Evolutionary conservation across 2,888 invertebrate genomes (phyloP).

Genomic region (Lampropteryx suffumata): DNA sequence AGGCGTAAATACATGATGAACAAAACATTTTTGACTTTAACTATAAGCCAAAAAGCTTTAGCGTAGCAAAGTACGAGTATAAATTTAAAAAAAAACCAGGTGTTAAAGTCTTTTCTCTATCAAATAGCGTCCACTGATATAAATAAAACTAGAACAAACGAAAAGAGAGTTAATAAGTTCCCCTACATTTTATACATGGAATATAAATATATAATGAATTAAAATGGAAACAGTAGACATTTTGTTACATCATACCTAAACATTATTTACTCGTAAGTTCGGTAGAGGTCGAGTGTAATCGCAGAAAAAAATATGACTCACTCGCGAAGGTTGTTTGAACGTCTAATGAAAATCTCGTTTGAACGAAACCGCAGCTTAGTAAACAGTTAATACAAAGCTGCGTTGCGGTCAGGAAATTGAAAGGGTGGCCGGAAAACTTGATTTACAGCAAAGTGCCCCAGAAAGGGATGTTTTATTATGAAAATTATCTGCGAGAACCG

Average conservation of each 20-base stretch:
- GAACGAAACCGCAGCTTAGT: slow-evolving; percentile 43
- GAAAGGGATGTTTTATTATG: slow-evolving; percentile 76
- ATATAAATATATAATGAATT: too few species aligned
- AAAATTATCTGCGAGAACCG: slow-evolving; percentile 66
- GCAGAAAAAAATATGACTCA: slow-evolving; percentile 51
- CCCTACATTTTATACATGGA: background rate
- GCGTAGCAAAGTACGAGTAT: slow-evolving; percentile 37
- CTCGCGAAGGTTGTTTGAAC: slow-evolving; percentile 51
- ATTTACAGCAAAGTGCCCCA: slow-evolving; percentile 71
- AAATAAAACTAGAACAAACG: slow-evolving; percentile 47
- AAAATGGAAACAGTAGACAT: too few species aligned
- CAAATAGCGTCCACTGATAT: slow-evolving; percentile 50
- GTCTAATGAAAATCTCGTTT: slow-evolving; percentile 67
- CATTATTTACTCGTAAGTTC: slow-evolving; percentile 10
- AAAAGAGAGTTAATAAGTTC: slow-evolving; percentile 38
- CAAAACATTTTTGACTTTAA: background rate
- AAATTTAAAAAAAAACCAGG: slow-evolving; percentile 56
- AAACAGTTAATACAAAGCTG: slow-evolving; percentile 35
- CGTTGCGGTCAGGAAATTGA: slow-evolving; percentile 76
- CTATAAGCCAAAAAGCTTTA: too few species aligned
- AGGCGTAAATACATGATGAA: too few species aligned
- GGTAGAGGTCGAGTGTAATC: slow-evolving; percentile 40
- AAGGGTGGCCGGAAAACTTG: slow-evolving; percentile 73
- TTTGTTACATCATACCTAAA: too few species aligned
- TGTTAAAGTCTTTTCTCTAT: slow-evolving; percentile 46